Percentiles rank a stretch among this genome's conserved stretches.
These are phyloP conservation scores for Ornithoptera priamus DNA, from an alignment of 2,888 invertebrate species.

Conservation along the genomic window DNA sequence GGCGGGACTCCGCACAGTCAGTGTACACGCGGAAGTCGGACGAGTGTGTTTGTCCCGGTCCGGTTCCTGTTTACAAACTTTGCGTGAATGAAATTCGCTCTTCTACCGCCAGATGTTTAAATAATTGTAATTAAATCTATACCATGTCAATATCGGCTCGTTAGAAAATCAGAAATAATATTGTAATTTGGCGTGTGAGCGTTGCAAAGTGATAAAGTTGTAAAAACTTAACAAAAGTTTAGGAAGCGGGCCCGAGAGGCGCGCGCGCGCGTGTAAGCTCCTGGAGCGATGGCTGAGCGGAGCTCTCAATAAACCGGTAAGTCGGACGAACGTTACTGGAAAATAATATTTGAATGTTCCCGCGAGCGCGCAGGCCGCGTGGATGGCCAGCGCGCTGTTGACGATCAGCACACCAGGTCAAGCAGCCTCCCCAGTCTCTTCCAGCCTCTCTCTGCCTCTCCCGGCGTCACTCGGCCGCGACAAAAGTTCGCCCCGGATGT, in stretches of 20 bases:
- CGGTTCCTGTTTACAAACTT: slow-evolving; percentile 15
- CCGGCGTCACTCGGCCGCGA: too few relatives aligned
- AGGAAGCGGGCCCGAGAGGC: slow-evolving; percentile 34
- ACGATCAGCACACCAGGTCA: too few relatives aligned
- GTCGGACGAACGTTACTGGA: slow-evolving; percentile 65
- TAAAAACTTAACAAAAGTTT: slow-evolving; percentile 63
- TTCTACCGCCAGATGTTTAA: not conserved
- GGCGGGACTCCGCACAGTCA: too few relatives aligned
- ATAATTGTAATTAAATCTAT: not conserved
- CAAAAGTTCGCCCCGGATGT: too few relatives aligned
- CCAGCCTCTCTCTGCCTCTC: too few relatives aligned
- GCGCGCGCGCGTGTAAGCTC: slow-evolving; percentile 51
- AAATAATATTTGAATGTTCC: slow-evolving; percentile 43
- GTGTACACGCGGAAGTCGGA: too few relatives aligned
- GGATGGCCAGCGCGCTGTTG: not conserved
- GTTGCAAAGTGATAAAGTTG: slow-evolving; percentile 46
- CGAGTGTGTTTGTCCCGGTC: not conserved
- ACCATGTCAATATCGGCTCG: not conserved
- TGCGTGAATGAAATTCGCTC: slow-evolving; percentile 11
- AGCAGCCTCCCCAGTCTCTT: too few relatives aligned
- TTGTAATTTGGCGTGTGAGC: slow-evolving; percentile 42
- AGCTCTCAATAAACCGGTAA: slow-evolving; percentile 74
- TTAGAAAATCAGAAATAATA: not conserved
- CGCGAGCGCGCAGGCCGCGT: not conserved
- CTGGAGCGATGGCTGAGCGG: slow-evolving; percentile 63